Evolutionary conservation across 1,140 invertebrate genomes (phyloP), one percentile per base, ranked within the genome.

Genomic region (Cecropterus lyciades): DNA sequence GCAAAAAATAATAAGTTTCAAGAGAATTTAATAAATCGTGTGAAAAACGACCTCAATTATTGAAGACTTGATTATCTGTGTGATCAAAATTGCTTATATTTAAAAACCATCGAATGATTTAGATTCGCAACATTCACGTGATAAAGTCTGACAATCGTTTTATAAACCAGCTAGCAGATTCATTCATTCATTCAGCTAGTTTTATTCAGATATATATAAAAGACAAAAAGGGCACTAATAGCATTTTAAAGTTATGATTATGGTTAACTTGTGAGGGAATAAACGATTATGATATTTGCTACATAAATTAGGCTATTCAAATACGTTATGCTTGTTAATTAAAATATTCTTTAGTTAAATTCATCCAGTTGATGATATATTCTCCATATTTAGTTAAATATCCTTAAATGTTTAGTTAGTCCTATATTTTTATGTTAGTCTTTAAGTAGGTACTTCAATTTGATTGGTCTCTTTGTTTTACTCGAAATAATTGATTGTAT

Each of bases 151-250:
- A 40, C 37, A 40, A 40, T n/a, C n/a, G 37, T 40, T 40, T n/a
- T 13, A n/a, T 40, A 33, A n/a, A n/a, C 30, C 30, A 10, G 6
- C 30, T 33, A 9, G 37, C 37, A 48, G 10, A n/a, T n/a, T n/a
- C n/a, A n/a, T n/a, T n/a, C n/a, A n/a, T n/a, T n/a, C n/a, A n/a
- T n/a, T n/a, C n/a, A n/a, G n/a, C n/a, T n/a, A n/a, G n/a, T n/a
- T n/a, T 48, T 11, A 24, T 53, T 53, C 30, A 53, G 11, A 37
- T 13, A 24, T 24, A 24, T 59, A 45, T 43, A 48, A 71, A 64
- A 67, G 45, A 67, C 65, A 70, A 27, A 59, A 60, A 52, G 43
- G 43, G 69, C 63, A 69, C 59, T 64, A 57, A 63, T 63, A 40
- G 43, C 59, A 51, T 64, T 69, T 69, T 48, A 49, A 45, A 24